Evolutionary conservation across 2,113 vertebrate genomes (phyloP).

Genomic region (Fregata magnificens): DNA sequence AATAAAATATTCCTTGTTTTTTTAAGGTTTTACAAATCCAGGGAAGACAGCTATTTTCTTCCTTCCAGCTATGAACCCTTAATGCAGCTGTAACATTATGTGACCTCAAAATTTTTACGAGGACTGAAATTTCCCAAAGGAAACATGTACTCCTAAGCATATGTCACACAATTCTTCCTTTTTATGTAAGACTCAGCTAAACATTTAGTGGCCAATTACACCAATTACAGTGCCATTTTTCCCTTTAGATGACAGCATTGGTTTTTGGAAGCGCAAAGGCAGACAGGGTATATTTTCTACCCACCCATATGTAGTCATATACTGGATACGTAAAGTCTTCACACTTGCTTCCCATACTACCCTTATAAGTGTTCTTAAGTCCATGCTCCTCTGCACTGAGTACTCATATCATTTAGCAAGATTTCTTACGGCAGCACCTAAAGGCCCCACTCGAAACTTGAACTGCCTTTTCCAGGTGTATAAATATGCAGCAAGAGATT

Average conservation of each 20-base stretch:
- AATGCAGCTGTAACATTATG: not conserved
- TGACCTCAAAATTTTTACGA: not conserved
- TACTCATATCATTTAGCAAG: not conserved
- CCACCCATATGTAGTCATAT: fast-evolving
- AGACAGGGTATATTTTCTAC: not conserved
- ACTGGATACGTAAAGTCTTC: not conserved
- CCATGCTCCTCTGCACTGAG: not conserved
- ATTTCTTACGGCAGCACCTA: not conserved
- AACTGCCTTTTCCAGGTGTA: not conserved
- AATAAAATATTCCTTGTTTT: not conserved
- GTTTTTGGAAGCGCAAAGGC: not conserved
- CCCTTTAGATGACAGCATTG: not conserved
- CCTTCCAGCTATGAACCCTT: not conserved
- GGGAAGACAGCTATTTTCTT: not conserved
- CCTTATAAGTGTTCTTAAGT: not conserved
- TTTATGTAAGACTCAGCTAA: not conserved
- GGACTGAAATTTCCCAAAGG: not conserved
- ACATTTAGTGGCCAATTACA: not conserved
- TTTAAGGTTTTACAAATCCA: not conserved
- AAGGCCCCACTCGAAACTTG: not conserved
- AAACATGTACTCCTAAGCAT: not conserved
- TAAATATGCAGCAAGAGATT: not conserved
- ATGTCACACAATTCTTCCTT: not conserved
- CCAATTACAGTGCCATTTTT: not conserved
- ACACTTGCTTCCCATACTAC: not conserved